Base-by-base conservation (phyloP, 2,888 invertebrate genomes). In the Chymomyza fuscimana region DNA sequence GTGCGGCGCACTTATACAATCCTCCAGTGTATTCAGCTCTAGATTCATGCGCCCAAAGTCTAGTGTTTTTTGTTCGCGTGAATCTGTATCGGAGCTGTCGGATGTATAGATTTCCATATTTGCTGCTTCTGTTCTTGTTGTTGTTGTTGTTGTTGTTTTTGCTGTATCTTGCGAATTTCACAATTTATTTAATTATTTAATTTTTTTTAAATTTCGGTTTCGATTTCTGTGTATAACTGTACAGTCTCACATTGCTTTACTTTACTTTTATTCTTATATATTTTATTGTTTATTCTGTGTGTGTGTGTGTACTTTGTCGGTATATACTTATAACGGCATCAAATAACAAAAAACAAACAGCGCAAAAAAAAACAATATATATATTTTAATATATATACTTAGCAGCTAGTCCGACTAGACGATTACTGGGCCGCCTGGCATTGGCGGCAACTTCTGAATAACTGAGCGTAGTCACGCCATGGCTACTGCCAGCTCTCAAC, bases 61-160 rank as follows among this genome's bases (percentile, higher is more conserved):
- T 71, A 97, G 92, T 36, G 96, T 95, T 92, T 95, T 95, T 82
- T 93, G 93, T 79, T 94, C 94, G 75, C 94, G 93, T 81, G 94
- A 93, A 89, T 96, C 96, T 90, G 95, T 96, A 87, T 96, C 96
- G 91, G 96, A 95, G 88, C 96, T 96, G 89, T 97, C 96, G 50
- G 96, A 96, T 66, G 96, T 96, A 90, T 96, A 96, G 87, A 93
- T 94, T 92, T 96, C 96, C 96, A 96, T 96, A 7, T 32, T 32
- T 5, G 32, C 32, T 32, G 32, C 32, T 32, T 68, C 69, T 80
- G 51, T 52, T 12, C 2, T 25, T 19, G 22, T 58, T 67, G 19
- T 68, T 56, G 25, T 58, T 58, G 9, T 29, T 32, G 5, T 7
- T 51, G 59, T 63, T 67, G 19, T 68, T 56, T 56, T 58, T 58